Conservation (phyloP, 2,888 invertebrate genomes). For the Eupithecia inturbata region DNA sequence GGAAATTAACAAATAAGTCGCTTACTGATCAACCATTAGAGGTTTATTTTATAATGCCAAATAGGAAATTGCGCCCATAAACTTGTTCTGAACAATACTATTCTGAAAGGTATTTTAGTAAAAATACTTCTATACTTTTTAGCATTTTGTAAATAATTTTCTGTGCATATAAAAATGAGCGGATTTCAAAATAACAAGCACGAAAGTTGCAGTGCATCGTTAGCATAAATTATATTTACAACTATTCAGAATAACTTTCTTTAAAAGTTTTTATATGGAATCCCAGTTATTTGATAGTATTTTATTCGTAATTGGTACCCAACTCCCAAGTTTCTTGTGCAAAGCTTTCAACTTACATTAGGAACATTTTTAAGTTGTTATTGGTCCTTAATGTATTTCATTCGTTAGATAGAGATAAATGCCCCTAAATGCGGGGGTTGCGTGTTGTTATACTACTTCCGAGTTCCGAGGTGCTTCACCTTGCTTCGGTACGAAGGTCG, state of each 20-base stretch:
- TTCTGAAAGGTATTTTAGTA: not conserved
- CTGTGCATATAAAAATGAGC: not conserved
- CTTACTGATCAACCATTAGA: not conserved
- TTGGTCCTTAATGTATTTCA: conserved; percentile 49
- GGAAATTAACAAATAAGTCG: not conserved
- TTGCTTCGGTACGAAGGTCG: conserved; percentile 66
- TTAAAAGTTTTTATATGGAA: conserved; percentile 3
- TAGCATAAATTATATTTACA: conserved; percentile 2
- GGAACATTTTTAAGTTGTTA: conserved; percentile 6
- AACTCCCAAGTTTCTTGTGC: not conserved
- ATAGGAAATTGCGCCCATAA: not conserved
- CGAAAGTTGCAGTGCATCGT: conserved; percentile 12
- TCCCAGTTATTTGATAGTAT: not conserved
- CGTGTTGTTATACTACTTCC: conserved; percentile 71
- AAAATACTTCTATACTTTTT: not conserved
- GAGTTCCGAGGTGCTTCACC: conserved; percentile 60
- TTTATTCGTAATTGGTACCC: not conserved
- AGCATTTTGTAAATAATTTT: not conserved
- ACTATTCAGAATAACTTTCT: conserved; percentile 6
- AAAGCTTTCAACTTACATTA: not conserved
- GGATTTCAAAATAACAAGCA: conserved; percentile 4
- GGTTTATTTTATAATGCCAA: not conserved
- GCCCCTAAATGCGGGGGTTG: conserved; percentile 63
- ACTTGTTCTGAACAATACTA: not conserved
- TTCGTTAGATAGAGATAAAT: conserved; percentile 46